phyloP scores from a whole-genome alignment of 1,140 invertebrate genomes.

The Drosophila repleta region DNA sequence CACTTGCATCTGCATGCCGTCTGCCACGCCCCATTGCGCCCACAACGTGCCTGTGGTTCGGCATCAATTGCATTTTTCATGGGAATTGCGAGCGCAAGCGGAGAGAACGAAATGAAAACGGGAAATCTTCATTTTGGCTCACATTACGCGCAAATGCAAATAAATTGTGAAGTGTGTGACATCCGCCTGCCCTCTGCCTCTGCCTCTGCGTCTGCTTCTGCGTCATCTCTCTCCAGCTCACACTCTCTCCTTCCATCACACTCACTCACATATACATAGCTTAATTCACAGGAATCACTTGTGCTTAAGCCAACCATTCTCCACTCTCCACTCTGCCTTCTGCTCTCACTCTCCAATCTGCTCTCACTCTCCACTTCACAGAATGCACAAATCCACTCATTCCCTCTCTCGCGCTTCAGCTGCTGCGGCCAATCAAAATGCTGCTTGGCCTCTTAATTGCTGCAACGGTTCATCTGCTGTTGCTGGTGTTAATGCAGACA shows the following conservation, averaged over 20 bases:
- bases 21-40: slow-evolving; percentile 64
- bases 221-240: neutral
- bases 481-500: slow-evolving; percentile 20
- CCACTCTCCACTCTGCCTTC: neutral
- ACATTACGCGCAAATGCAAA: slow-evolving; percentile 6
- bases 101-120: slow-evolving; percentile 3
- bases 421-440: slow-evolving; percentile 29
- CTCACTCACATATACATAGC: neutral
- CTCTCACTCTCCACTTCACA: neutral
- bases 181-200: neutral
- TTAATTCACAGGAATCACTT: slow-evolving; percentile 2
- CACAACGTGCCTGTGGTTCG: slow-evolving; percentile 57
- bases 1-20: slow-evolving; percentile 22
- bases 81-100: slow-evolving; percentile 43
- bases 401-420: neutral
- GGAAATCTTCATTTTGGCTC: slow-evolving; percentile 59
- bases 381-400: neutral
- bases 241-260: no score
- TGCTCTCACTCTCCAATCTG: neutral
- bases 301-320: neutral
- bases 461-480: slow-evolving; percentile 14
- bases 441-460: slow-evolving; percentile 40
- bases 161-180: neutral
- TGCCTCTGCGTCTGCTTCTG: neutral
- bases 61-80: slow-evolving; percentile 77